Evolutionary conservation across 1,140 invertebrate genomes (phyloP).

Genomic region (Nasonia longicornis): DNA sequence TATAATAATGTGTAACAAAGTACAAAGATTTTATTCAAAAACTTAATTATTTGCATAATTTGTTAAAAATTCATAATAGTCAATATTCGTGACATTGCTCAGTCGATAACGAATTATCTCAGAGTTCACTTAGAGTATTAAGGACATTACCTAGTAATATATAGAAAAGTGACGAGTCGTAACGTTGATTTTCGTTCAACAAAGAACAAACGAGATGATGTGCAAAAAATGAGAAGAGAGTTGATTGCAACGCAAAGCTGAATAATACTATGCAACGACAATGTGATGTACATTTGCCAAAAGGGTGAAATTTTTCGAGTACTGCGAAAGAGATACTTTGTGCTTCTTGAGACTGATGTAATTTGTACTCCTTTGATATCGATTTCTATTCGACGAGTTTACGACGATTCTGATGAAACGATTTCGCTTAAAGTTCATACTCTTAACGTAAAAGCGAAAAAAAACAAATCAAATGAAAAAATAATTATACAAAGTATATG

Average conservation of each 20-base stretch:
- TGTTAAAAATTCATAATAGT: not conserved
- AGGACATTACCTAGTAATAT: conserved; percentile 23
- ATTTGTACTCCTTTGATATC: conserved; percentile 54
- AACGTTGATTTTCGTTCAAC: conserved; percentile 18
- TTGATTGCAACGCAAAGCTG: conserved; percentile 18
- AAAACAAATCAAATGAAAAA: conserved; percentile 34
- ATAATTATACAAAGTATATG: conserved; percentile 21
- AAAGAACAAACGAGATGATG: not conserved
- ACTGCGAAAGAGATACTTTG: conserved; percentile 52
- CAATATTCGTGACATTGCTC: conserved; percentile 26
- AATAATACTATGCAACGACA: conserved; percentile 47
- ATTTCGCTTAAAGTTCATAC: conserved; percentile 31
- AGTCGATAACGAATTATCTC: conserved; percentile 31
- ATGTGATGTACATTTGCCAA: conserved; percentile 64
- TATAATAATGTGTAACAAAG: too few species aligned
- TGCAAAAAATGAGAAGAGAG: conserved; percentile 29
- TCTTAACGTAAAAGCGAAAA: conserved; percentile 9
- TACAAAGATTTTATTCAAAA: not conserved
- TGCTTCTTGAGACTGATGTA: conserved; percentile 65
- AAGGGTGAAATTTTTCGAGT: conserved; percentile 52
- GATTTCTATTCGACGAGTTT: conserved; percentile 40
- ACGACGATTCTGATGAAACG: conserved; percentile 17
- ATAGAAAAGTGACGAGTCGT: conserved; percentile 3
- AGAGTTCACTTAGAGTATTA: conserved; percentile 17
- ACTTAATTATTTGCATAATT: not conserved